Conservation (phyloP, 1,140 invertebrate species). For the Drosophila mayri region DNA sequence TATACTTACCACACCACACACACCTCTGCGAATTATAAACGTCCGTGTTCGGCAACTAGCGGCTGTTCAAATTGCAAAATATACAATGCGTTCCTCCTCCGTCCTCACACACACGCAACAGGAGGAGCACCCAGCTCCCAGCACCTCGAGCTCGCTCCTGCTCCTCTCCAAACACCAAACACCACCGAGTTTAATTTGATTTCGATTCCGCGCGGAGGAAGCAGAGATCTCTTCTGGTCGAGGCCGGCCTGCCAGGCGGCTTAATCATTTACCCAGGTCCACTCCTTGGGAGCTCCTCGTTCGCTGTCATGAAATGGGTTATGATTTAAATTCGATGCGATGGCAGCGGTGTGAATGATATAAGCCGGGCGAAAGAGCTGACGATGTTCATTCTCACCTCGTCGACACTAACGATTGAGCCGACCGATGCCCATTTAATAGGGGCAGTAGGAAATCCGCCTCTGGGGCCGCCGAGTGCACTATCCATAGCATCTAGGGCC, state of each 20-base stretch:
- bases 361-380: slow-evolving; percentile 61
- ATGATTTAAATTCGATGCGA: slow-evolving; percentile 47
- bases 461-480: slow-evolving; percentile 28
- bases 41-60: slow-evolving; percentile 77
- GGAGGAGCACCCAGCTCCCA: slow-evolving; percentile 42
- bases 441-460: slow-evolving; percentile 50
- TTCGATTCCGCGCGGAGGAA: slow-evolving; percentile 72
- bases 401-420: slow-evolving; percentile 72
- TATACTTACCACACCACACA: slow-evolving; percentile 69
- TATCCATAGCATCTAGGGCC: slow-evolving; percentile 24
- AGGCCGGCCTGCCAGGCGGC: slow-evolving; percentile 41
- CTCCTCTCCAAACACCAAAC: slow-evolving; percentile 27
- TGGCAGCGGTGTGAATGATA: slow-evolving; percentile 58
- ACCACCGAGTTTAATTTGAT: slow-evolving; percentile 78
- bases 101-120: slow-evolving; percentile 57
- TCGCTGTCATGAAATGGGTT: slow-evolving; percentile 10
- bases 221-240: slow-evolving; percentile 27
- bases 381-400: slow-evolving; percentile 78
- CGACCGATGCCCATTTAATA: slow-evolving; percentile 49
- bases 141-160: neutral
- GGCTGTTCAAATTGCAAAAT: slow-evolving; percentile 82
- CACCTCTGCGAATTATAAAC: slow-evolving; percentile 67
- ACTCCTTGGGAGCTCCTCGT: neutral
- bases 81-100: slow-evolving; percentile 81
- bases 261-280: slow-evolving; percentile 58